Percentiles rank a stretch among this genome's conserved stretches.
These are phyloP conservation scores for Ceratosolen fusciceps DNA, from an alignment of 1,140 invertebrate genomes.

Conservation along the genomic window DNA sequence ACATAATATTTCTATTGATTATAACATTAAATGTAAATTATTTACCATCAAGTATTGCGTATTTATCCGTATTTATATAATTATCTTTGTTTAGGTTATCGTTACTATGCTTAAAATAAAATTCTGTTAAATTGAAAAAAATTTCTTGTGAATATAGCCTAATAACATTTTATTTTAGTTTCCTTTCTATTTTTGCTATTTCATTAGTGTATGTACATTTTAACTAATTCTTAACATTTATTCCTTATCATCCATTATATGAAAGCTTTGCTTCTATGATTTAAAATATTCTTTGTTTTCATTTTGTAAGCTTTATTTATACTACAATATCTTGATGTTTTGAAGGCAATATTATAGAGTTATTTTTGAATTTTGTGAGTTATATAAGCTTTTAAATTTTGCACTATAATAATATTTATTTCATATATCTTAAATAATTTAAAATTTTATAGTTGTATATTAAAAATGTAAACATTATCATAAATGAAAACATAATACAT, in stretches of 20 bases:
- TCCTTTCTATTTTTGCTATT: no score
- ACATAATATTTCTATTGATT: no score
- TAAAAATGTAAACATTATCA: no score
- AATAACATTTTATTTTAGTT: neutral
- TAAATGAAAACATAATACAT: no score
- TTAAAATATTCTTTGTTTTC: conserved; percentile 1
- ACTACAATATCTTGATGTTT: neutral
- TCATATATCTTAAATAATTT: no score
- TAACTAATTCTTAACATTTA: neutral
- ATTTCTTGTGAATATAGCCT: neutral
- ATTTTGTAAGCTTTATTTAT: neutral
- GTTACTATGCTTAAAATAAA: neutral
- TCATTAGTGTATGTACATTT: neutral
- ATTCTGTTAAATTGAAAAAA: neutral
- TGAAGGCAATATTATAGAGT: neutral
- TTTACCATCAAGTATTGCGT: neutral
- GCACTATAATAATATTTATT: neutral
- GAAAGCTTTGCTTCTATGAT: neutral
- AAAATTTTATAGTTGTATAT: no score
- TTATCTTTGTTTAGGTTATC: neutral
- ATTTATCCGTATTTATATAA: neutral
- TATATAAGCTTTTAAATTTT: neutral
- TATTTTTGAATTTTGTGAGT: conserved; percentile 22
- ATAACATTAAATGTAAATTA: neutral
- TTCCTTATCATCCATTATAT: neutral